Conservation (phyloP, 2,113 vertebrate species). For the Anhinga anhinga region DNA sequence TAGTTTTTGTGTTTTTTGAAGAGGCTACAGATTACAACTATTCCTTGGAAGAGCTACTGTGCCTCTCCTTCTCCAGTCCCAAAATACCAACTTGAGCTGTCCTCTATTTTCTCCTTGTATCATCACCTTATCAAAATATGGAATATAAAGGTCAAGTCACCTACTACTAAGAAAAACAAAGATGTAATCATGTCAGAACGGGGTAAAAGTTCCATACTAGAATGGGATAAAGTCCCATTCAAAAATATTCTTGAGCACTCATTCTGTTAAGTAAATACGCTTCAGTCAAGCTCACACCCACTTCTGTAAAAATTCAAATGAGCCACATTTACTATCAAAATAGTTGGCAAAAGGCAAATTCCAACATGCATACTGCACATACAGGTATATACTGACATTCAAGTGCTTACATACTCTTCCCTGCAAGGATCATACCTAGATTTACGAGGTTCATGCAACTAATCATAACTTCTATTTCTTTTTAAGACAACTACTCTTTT, state of each 20-base stretch:
- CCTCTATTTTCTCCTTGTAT: not conserved
- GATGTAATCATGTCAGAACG: not conserved
- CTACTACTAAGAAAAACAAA: not conserved
- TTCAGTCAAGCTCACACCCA: conserved; percentile 19
- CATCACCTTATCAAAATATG: not conserved
- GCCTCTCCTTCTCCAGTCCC: not conserved
- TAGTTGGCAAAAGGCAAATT: conserved; percentile 42
- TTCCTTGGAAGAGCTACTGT: not conserved
- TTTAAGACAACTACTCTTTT: not conserved
- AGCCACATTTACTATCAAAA: conserved; percentile 53
- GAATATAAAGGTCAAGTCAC: not conserved
- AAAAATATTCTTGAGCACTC: not conserved
- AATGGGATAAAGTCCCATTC: not conserved
- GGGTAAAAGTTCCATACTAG: not conserved
- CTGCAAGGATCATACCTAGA: not conserved
- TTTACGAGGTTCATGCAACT: not conserved
- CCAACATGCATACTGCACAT: conserved; percentile 29
- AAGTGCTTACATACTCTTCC: not conserved
- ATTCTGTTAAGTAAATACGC: not conserved
- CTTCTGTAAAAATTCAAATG: conserved; percentile 28
- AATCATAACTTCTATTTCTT: not conserved
- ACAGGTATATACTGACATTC: conserved; percentile 2
- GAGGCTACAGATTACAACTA: not conserved
- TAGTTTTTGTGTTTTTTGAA: not conserved
- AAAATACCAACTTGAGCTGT: not conserved